Conservation (phyloP, 2,888 invertebrate genomes). For the Dolichomitus sp. region DNA sequence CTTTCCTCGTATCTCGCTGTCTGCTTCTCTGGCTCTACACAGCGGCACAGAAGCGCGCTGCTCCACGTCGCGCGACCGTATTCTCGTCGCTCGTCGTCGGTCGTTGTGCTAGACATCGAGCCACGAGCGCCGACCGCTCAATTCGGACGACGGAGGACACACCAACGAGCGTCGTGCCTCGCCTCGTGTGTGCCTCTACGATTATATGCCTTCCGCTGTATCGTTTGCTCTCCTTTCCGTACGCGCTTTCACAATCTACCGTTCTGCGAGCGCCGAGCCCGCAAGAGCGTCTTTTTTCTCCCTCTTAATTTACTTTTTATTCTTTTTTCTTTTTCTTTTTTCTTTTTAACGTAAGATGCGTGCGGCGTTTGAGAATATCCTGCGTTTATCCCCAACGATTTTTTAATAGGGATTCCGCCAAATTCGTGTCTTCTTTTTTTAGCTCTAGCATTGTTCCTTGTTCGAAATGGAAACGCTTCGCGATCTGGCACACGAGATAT, state of each 20-base stretch:
- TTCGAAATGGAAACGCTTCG: background rate
- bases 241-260: constrained; percentile 49
- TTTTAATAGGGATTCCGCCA: background rate
- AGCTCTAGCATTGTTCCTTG: background rate
- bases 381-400: background rate
- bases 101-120: constrained; percentile 37
- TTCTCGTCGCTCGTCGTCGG: background rate
- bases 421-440: background rate
- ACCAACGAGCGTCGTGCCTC: background rate
- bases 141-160: constrained; percentile 53
- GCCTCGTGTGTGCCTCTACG: constrained; percentile 11
- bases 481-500: background rate
- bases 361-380: background rate
- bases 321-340: too few relatives aligned
- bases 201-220: constrained; percentile 3
- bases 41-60: constrained; percentile 35
- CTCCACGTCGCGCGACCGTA: constrained; percentile 32
- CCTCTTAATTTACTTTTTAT: too few relatives aligned
- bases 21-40: constrained; percentile 19
- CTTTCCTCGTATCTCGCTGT: background rate
- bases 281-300: constrained; percentile 6
- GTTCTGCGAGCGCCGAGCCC: background rate
- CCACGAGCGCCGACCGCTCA: background rate
- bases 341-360: background rate
- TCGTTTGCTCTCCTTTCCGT: constrained; percentile 33